Conservation (phyloP, 2,113 vertebrate genomes). For the Marmota flaviventris region DNA sequence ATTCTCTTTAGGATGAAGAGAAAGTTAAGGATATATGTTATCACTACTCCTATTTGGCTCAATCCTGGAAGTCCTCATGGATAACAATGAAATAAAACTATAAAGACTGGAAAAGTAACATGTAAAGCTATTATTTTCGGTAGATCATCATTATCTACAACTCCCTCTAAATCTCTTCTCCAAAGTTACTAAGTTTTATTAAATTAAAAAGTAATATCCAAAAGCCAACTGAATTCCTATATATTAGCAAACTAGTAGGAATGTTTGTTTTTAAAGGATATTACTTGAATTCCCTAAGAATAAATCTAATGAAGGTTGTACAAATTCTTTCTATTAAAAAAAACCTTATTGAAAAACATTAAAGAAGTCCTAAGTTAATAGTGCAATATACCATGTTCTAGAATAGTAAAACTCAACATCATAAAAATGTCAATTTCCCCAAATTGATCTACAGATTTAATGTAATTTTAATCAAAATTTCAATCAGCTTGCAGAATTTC, state of each 20-base stretch:
- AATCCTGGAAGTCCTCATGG: background rate
- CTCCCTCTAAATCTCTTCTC: background rate
- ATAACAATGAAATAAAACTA: background rate
- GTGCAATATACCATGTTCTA: constrained; percentile 60
- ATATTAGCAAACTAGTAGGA: background rate
- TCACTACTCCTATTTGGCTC: background rate
- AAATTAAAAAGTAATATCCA: constrained; percentile 20
- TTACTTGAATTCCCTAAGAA: constrained; percentile 52
- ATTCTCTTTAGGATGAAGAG: background rate
- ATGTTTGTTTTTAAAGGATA: constrained; percentile 48
- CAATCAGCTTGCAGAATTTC: constrained; percentile 52
- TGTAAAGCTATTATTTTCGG: background rate
- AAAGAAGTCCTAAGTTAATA: constrained; percentile 62
- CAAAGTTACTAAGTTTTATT: background rate
- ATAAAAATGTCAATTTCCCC: constrained; percentile 74
- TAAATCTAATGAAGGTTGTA: constrained; percentile 34
- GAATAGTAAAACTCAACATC: constrained; percentile 70
- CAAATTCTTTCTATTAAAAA: constrained; percentile 33
- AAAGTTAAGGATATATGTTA: background rate
- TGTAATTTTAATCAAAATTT: constrained; percentile 76
- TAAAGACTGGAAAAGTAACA: background rate
- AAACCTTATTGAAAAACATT: constrained; percentile 61
- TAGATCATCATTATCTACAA: background rate
- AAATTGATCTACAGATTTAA: constrained; percentile 72
- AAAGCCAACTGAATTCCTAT: background rate